phyloP scores from a whole-genome alignment of 1,140 invertebrate genomes.

The Eriosoma lanigerum region DNA sequence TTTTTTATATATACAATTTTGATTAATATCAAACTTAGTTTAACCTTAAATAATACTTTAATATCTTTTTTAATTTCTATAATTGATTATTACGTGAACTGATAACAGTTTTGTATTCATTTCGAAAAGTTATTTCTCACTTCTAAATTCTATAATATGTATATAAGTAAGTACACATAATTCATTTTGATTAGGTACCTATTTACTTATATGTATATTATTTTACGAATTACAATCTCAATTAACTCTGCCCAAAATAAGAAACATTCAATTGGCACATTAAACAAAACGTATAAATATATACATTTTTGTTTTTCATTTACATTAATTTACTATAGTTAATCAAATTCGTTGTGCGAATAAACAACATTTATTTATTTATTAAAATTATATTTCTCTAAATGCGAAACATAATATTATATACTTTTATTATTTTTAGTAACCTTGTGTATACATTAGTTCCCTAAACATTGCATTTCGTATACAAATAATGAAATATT shows the following conservation, averaged over 20 bases:
- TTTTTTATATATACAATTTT: not conserved
- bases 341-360: not conserved
- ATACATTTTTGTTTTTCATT: not conserved
- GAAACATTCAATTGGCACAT: not conserved
- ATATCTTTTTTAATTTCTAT: slow-evolving; percentile 2
- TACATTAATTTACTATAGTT: not conserved
- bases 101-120: not conserved
- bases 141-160: too few species aligned
- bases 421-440: not conserved
- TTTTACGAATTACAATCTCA: not conserved
- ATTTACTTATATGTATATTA: not conserved
- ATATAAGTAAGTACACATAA: not conserved
- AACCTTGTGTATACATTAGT: not conserved
- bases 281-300: not conserved
- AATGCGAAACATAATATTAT: not conserved
- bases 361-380: slow-evolving; percentile 13
- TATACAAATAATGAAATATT: slow-evolving; percentile 17
- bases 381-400: not conserved
- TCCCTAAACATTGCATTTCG: not conserved
- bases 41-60: slow-evolving; percentile 4
- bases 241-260: slow-evolving; percentile 1
- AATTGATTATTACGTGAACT: not conserved
- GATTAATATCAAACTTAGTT: slow-evolving; percentile 5
- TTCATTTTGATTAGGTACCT: slow-evolving; percentile 7
- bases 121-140: slow-evolving; percentile 10